phyloP scores from a whole-genome alignment of 1,140 invertebrate species.

The Solenopsis fugax region DNA sequence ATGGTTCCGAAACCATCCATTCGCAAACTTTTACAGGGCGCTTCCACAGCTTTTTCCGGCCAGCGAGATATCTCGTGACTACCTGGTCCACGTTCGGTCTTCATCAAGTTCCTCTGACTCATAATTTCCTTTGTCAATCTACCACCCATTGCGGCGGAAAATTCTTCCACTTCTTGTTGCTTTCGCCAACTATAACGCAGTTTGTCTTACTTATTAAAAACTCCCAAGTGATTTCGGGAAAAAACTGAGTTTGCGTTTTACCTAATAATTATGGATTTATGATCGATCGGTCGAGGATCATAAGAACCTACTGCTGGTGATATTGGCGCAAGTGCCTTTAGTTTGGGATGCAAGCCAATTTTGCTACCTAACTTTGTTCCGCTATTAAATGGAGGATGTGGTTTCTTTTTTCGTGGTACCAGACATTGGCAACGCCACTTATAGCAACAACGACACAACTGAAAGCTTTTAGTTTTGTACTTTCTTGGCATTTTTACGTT shows the following conservation, averaged over 20 bases:
- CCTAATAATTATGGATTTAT: constrained; percentile 10
- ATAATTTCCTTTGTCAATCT: background rate
- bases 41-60: constrained; percentile 58
- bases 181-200: constrained; percentile 57
- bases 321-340: background rate
- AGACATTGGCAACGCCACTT: constrained; percentile 68
- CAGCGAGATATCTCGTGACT: constrained; percentile 66
- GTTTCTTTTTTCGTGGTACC: constrained; percentile 51
- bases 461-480: background rate
- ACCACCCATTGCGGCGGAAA: constrained; percentile 50
- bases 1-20: constrained; percentile 64
- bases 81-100: constrained; percentile 55
- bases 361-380: background rate
- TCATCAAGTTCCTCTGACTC: background rate
- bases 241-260: constrained; percentile 14
- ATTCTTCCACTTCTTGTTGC: constrained; percentile 59
- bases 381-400: constrained; percentile 57
- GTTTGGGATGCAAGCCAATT: constrained; percentile 69
- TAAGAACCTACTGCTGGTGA: constrained; percentile 64
- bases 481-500: constrained; percentile 32
- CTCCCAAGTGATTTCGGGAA: background rate
- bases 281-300: constrained; percentile 9
- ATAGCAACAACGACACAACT: constrained; percentile 54
- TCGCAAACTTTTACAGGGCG: constrained; percentile 29
- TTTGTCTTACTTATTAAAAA: background rate